Evolutionary conservation across 2,113 vertebrate species (phyloP), one percentile per base, ranked within the genome.

Genomic region (Alethe castanea): DNA sequence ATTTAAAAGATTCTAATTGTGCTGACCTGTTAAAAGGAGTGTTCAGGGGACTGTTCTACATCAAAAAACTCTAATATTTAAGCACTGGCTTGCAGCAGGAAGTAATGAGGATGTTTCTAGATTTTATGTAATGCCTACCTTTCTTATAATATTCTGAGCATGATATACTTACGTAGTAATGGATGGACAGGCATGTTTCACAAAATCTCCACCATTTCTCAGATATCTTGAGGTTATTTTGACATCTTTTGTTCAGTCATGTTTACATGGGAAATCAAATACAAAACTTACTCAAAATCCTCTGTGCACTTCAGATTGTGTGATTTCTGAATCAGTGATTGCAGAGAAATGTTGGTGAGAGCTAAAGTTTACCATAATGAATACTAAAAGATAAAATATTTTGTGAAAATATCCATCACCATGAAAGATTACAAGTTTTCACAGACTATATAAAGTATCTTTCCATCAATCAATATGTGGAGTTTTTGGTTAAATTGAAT

Each of bases 1-100:
- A 54, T 79, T 79, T 95, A 61, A 89, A 80, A 69, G 26, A 50
- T 73, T 81, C 25, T 92, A 74, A 82, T 94, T 91, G n/a, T 80
- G 19, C 50, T 71, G 25, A 69, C 28, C 36, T 10, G 2, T 36
- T 89, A 62, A 80, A 84, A 80, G 2, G 15, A 61, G 80, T 73
- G 38, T 92, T 91, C 54, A 72, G 80, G 28, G 44, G 16, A 65
- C 31, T 72, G 16, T 15, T 87, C 59, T 73, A 36, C 67, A 57
- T 71, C 11, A 67, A 78, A 74, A 74, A 71, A 1, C 5, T 44
- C 22, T 9, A 3, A 12, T 73, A 29, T 70, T 90, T 88, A 54
- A 73, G 10, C 28, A 23, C 18, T 88, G 38, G 5, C 50, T 42
- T 90, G 50, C 56, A 42, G 5, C 8, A 19, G 19, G 64, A 93